These are phyloP conservation scores for Oceanites oceanicus DNA, from an alignment of 2,113 vertebrate genomes.

Conservation along the genomic window DNA sequence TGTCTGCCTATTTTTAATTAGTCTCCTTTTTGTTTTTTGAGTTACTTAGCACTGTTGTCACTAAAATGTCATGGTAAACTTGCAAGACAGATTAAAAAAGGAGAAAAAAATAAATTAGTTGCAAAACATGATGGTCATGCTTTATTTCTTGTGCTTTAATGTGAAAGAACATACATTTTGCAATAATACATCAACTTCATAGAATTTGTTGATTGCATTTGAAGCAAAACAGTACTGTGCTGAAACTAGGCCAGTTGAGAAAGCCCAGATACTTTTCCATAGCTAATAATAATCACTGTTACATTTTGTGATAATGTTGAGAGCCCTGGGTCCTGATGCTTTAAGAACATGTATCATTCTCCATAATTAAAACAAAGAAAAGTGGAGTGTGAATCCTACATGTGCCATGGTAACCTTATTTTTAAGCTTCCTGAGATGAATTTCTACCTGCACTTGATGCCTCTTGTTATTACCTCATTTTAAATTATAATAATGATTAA, in stretches of 20 bases:
- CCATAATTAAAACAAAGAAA: not conserved
- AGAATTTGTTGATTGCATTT: constrained; percentile 49
- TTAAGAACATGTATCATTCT: not conserved
- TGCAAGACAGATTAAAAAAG: constrained; percentile 62
- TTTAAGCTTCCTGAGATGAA: not conserved
- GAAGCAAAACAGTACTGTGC: not conserved
- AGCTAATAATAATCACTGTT: not conserved
- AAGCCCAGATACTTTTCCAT: not conserved
- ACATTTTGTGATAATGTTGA: not conserved
- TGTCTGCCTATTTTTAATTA: constrained; percentile 65
- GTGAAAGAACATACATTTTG: constrained; percentile 51
- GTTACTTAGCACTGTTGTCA: constrained; percentile 60
- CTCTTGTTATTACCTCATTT: not conserved
- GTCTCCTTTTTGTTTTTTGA: constrained; percentile 44
- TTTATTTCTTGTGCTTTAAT: constrained; percentile 61
- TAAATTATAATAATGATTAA: not conserved
- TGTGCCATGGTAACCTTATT: not conserved
- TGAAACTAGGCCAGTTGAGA: constrained; percentile 47
- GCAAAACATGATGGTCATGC: constrained; percentile 69
- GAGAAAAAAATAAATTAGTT: constrained; percentile 62
- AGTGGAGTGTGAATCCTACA: not conserved
- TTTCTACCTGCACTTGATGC: not conserved
- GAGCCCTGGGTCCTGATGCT: not conserved
- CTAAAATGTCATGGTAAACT: constrained; percentile 69
- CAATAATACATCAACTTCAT: constrained; percentile 43